phyloP scores from a whole-genome alignment of 2,113 vertebrate genomes.

The Leptobrachium leishanense region DNA sequence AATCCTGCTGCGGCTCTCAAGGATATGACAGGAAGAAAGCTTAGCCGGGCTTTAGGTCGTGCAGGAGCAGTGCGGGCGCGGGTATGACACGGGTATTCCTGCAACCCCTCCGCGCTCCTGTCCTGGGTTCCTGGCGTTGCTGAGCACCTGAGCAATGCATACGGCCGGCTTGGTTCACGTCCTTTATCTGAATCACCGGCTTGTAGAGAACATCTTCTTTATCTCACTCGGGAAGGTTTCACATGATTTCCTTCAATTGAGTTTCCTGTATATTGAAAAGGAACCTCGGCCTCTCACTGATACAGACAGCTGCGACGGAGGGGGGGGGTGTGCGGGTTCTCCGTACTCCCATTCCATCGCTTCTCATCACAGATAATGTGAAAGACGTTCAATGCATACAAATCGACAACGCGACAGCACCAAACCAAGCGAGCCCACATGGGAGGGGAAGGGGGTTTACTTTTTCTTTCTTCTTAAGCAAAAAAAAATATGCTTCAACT shows the following conservation, averaged over 20 bases:
- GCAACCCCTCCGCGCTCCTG: too few species aligned
- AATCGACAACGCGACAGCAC: not conserved
- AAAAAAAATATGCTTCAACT: conserved; percentile 33
- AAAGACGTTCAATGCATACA: conserved; percentile 15
- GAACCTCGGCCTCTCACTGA: not conserved
- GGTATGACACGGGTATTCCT: too few species aligned
- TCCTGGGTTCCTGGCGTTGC: too few species aligned
- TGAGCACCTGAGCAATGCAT: too few species aligned
- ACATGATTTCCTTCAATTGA: not conserved
- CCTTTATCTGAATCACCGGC: too few species aligned
- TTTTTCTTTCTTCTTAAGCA: too few species aligned
- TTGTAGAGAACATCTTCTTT: too few species aligned
- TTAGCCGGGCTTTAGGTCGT: too few species aligned
- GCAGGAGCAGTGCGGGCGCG: too few species aligned
- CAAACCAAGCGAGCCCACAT: not conserved
- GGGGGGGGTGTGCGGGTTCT: not conserved
- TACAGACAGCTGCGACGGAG: not conserved
- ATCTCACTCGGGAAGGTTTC: not conserved
- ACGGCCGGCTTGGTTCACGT: too few species aligned
- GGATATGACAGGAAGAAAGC: too few species aligned
- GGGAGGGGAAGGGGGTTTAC: conserved; percentile 6
- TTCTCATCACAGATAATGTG: conserved; percentile 13
- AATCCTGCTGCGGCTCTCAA: too few species aligned
- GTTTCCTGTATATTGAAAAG: not conserved
- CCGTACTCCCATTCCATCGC: not conserved